phyloP scores from a whole-genome alignment of 2,113 vertebrate species.

The Podarcis muralis region DNA sequence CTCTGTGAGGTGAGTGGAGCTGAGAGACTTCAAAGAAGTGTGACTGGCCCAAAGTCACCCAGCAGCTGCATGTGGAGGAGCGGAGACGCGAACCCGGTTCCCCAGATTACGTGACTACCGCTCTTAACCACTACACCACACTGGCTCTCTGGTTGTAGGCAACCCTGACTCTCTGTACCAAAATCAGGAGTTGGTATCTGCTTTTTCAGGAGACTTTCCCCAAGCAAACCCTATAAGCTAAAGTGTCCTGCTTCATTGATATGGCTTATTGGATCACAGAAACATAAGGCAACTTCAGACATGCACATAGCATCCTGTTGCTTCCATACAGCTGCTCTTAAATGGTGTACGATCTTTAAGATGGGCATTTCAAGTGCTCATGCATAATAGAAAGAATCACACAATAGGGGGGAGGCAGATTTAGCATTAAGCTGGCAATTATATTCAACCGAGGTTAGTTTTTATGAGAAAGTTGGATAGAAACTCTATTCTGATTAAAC shows the following conservation, averaged over 20 bases:
- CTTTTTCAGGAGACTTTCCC: background rate
- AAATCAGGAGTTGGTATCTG: too few species aligned
- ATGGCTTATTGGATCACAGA: background rate
- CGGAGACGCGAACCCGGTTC: too few species aligned
- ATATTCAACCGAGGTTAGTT: background rate
- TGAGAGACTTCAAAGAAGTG: too few species aligned
- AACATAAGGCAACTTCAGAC: background rate
- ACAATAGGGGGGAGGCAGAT: background rate
- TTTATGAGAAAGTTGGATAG: background rate
- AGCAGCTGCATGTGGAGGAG: too few species aligned
- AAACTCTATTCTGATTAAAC: background rate
- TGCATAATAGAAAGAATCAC: background rate
- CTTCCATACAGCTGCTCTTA: background rate
- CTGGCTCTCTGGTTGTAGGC: too few species aligned
- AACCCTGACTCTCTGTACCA: background rate
- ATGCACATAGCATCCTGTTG: background rate
- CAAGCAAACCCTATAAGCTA: background rate
- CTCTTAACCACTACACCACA: too few species aligned
- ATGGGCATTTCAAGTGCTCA: background rate
- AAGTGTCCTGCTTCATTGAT: background rate
- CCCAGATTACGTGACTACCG: too few species aligned
- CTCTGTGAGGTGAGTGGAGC: too few species aligned
- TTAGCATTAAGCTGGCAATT: background rate
- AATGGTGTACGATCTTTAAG: background rate
- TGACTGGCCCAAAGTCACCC: too few species aligned